Percentiles rank a stretch among this genome's conserved stretches.
phyloP scores from a whole-genome alignment of 2,888 invertebrate genomes.

The Calliphora vomitoria region DNA sequence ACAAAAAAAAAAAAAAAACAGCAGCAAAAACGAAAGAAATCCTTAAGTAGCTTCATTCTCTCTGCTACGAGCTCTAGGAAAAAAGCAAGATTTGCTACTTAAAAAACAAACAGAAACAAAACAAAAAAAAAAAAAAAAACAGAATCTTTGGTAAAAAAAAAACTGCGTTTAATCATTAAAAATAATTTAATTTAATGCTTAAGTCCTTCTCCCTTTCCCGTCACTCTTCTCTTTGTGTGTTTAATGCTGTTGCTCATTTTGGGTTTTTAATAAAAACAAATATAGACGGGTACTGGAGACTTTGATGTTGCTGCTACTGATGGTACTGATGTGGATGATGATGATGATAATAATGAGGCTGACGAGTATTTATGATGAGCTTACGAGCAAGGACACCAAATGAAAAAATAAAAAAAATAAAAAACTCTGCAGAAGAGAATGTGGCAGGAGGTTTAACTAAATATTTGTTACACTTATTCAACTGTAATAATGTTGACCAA shows the following conservation, averaged over 20 bases:
- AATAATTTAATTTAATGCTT: slow-evolving; percentile 63
- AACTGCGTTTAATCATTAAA: slow-evolving; percentile 60
- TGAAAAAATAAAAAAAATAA: not conserved
- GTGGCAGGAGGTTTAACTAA: slow-evolving; percentile 11
- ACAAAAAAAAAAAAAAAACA: too few species aligned
- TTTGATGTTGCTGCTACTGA: slow-evolving; percentile 29
- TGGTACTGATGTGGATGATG: slow-evolving; percentile 5
- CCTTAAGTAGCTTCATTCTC: slow-evolving; percentile 12
- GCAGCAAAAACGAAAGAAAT: not conserved
- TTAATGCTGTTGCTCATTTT: slow-evolving; percentile 59
- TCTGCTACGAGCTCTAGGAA: not conserved
- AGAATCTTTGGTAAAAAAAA: slow-evolving; percentile 10
- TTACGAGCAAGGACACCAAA: slow-evolving; percentile 3
- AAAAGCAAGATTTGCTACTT: slow-evolving; percentile 15
- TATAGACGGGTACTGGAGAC: slow-evolving; percentile 1
- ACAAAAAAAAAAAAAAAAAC: not conserved
- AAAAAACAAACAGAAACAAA: slow-evolving; percentile 44
- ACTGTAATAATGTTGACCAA: slow-evolving; percentile 62
- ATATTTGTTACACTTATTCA: slow-evolving; percentile 59
- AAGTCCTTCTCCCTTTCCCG: not conserved
- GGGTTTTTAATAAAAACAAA: not conserved
- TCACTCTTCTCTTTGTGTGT: not conserved
- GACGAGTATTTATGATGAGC: slow-evolving; percentile 43
- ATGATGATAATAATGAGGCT: not conserved
- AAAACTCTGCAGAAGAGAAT: not conserved